Evolutionary conservation across 2,113 vertebrate genomes (phyloP).

Genomic region (Ptilonorhynchus violaceus): DNA sequence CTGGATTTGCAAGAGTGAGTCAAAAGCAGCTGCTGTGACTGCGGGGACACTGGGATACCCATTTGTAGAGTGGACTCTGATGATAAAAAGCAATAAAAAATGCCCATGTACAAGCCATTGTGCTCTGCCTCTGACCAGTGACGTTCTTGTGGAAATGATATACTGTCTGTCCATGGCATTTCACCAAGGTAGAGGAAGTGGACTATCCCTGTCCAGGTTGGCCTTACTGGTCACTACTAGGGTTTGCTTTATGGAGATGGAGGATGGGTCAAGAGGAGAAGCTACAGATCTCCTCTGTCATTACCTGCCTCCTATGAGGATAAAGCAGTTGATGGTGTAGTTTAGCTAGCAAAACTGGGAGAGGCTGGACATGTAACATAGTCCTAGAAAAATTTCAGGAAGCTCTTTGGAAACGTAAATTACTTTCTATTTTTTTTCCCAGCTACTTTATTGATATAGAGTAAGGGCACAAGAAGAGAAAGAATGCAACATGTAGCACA

Average conservation of each 20-base stretch:
- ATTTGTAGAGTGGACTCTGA: not conserved
- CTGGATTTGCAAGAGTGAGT: not conserved
- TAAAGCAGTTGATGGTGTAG: not conserved
- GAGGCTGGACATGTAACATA: not conserved
- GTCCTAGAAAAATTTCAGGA: not conserved
- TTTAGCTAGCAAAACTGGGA: not conserved
- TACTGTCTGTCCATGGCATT: not conserved
- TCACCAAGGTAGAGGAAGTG: not conserved
- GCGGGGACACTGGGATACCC: not conserved
- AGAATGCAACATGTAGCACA: not conserved
- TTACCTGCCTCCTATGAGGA: not conserved
- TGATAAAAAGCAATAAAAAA: not conserved
- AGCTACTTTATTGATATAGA: not conserved
- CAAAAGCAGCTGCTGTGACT: not conserved
- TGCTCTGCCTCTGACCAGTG: not conserved
- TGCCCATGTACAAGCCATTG: accelerated
- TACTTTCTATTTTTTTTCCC: not conserved
- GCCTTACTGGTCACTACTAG: not conserved
- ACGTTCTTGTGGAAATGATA: not conserved
- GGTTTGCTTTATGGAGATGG: not conserved
- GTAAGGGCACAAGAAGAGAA: not conserved
- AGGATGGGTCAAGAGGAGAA: not conserved
- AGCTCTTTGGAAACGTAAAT: not conserved
- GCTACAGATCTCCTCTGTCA: not conserved
- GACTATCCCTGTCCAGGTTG: not conserved